These are phyloP conservation scores for Callipepla californica DNA, from an alignment of 2,113 vertebrate species.

Conservation along the genomic window DNA sequence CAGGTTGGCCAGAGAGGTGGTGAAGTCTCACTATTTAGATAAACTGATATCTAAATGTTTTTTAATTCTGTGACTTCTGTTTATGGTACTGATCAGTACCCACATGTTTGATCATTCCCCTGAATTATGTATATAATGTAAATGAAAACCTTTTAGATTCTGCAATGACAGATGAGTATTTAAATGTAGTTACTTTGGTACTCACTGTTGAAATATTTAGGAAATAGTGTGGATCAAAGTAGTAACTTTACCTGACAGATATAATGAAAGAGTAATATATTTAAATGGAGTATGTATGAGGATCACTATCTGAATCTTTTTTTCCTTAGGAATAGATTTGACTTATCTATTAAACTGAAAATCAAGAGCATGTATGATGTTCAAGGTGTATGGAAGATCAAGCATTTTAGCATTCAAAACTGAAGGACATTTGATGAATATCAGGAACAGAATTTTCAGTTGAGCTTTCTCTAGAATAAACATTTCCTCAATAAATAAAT, in stretches of 20 bases:
- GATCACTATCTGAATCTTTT: neutral
- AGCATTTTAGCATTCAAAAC: neutral
- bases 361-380: neutral
- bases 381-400: neutral
- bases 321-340: neutral
- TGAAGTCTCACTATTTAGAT: neutral
- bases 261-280: neutral
- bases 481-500: rapidly evolving
- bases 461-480: neutral
- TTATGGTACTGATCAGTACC: too few species aligned
- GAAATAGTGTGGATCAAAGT: rapidly evolving
- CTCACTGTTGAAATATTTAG: neutral
- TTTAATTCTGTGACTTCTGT: neutral
- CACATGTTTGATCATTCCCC: neutral
- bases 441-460: neutral
- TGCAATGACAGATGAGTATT: neutral
- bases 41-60: neutral
- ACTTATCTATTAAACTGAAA: neutral
- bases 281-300: neutral
- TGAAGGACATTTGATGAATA: neutral
- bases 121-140: neutral
- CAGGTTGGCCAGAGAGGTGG: neutral
- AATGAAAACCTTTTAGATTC: neutral
- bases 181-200: neutral
- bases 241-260: neutral